Evolutionary conservation across 2,888 invertebrate genomes (phyloP).

Genomic region (Pachydiplax longipennis): DNA sequence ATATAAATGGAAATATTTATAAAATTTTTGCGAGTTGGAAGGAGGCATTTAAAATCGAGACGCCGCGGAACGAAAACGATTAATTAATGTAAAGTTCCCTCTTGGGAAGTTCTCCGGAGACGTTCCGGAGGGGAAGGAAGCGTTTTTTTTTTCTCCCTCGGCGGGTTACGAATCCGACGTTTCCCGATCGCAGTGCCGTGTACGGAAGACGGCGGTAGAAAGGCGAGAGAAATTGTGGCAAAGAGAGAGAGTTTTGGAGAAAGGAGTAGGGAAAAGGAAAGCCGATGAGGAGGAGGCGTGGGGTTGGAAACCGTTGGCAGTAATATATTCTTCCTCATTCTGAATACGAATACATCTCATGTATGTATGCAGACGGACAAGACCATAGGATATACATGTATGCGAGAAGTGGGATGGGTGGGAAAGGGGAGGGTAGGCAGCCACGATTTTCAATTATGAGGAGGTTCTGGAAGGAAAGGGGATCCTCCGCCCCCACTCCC

Average conservation of each 20-base stretch:
- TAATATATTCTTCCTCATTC: constrained; percentile 45
- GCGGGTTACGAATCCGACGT: neutral
- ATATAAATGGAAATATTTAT: neutral
- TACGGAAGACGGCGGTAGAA: neutral
- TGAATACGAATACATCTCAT: constrained; percentile 45
- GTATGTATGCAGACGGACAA: constrained; percentile 43
- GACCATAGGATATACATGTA: constrained; percentile 45
- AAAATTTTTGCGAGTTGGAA: neutral
- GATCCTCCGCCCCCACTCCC: neutral
- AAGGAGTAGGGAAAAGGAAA: neutral
- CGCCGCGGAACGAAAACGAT: neutral
- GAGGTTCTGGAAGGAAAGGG: constrained; percentile 41
- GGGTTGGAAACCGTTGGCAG: constrained; percentile 7
- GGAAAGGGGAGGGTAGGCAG: neutral
- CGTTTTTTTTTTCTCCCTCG: neutral
- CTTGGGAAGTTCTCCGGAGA: no score
- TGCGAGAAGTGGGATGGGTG: constrained; percentile 20
- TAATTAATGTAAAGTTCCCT: neutral
- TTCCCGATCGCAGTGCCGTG: neutral
- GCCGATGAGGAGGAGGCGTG: neutral
- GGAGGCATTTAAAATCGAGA: neutral
- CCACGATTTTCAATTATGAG: constrained; percentile 40
- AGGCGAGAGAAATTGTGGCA: neutral
- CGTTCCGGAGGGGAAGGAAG: neutral
- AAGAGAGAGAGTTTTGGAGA: neutral